Base-by-base conservation (phyloP, 2,888 invertebrate species). In the Trichopria drosophilae region DNA sequence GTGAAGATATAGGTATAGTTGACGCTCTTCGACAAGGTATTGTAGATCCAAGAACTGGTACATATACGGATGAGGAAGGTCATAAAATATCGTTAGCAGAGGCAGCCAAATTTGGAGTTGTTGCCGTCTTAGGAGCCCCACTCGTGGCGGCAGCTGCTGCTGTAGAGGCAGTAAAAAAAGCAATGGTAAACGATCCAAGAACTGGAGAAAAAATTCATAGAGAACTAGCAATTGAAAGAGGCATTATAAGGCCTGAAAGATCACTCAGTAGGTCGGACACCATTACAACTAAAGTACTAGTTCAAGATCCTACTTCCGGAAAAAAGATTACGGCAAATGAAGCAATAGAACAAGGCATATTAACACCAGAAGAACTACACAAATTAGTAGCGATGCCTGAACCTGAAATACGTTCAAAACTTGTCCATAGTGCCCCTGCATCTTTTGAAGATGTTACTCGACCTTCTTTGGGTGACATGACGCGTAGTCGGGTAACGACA, bases 161-260 rank as follows among this genome's bases (percentile, higher is more conserved):
- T 1, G 80, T 87, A 46, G 84, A 86, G 71, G 81, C 85, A 1
- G 81, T 88, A 4, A 76, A 73, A 53, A 71, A 69, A 58, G 79
- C 81, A 3, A 84, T 87, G 79, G 82, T 88, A 10, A 78, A 83
- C 46, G 92, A 94, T 75, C 91, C 93, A 1, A 83, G 82, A 62
- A 88, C 90, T 1, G 91, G 90, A 3, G 85, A 90, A 69, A 84
- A 85, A 67, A 79, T 92, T 59, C 88, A 89, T 1, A 82, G 90
- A 62, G 87, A 90, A 73, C 86, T 88, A 42, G 93, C 93, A 3
- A 83, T 90, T 59, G 83, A 87, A 68, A 80, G 85, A 53, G 91
- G 90, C 6, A 74, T 87, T 51, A 86, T 93, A 7, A 57, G 65
- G 6, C 66, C 67, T 3, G 69, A 69, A 18, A 62, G 55, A 18